Base-by-base conservation (phyloP, 2,797 vertebrate genomes). In the Pangasius krempfi region DNA sequence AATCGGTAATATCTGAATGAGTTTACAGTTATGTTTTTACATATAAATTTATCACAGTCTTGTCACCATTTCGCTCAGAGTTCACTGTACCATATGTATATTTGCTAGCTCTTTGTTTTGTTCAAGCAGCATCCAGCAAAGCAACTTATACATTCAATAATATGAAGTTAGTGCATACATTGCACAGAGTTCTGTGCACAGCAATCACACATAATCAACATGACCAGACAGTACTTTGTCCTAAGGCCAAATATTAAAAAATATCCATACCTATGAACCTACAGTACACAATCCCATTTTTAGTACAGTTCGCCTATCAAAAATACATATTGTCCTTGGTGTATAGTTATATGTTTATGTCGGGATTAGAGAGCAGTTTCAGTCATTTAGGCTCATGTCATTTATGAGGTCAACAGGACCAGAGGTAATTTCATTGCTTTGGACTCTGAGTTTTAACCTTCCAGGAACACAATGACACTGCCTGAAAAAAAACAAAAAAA, bases 71-170 rank as follows among this genome's bases (percentile, higher is more conserved):
- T 86, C 88, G 80, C 89, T 89, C 90, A 88, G 72, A 52, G 60
- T 90, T 91, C 91, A 79, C 88, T 92, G 91, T 88, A 85, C 89
- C 84, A 76, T 87, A 87, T 90, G 88, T 70, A 89, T 92, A 88
- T 90, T 90, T 88, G 60, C 92, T 86, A 91, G 80, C 66, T 90
- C 72, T 87, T 95, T 92, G 84, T 94, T 93, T 93, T 90, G 87
- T 94, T 93, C 93, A 94, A 95, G 93, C 94, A 95, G 93, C 94
- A 93, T 95, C 94, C 90, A 81, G 90, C 89, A 93, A 94, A 94
- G 91, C 94, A 93, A 94, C 93, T 93, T 93, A 86, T 95, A 96
- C 94, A 96, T 96, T 96, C 95, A 95, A 94, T 95, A 95, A 95
- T 93, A 94, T 80, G 80, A 86, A 93, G 87, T 90, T 94, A 95